Base-by-base conservation (phyloP, 2,888 invertebrate species). In the Pheosia gnoma region DNA sequence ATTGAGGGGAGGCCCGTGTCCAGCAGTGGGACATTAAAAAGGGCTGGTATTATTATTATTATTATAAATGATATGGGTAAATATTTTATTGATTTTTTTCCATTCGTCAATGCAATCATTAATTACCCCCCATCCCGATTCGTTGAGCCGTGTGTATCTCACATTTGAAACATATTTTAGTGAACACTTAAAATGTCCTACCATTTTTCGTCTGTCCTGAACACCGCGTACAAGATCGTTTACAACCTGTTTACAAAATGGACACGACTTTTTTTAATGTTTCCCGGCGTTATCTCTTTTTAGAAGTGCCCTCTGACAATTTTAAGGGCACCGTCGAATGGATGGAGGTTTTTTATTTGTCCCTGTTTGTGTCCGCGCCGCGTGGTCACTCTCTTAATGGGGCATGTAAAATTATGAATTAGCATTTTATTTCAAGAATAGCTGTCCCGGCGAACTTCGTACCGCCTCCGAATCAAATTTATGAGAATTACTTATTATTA, bases 211-310 rank as follows among this genome's bases (percentile, higher is more conserved):
- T 74, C 75, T 25, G 25, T 25, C 25, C 25, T 72, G 73, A 67
- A 75, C 75, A 74, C 79, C 69, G 68, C 71, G 65, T 72, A 84
- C 80, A 80, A 79, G 85, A 86, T 87, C 88, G 79, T 89, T 91
- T 85, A 90, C 91, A 90, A 88, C 89, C 85, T 86, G 90, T 89
- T 90, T 87, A 89, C 88, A 86, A 86, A 87, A 82, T 82, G 84
- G 80, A 82, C 78, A 82, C 75, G 60, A 77, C 82, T 85, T 89
- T 88, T 89, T 89, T 88, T 83, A 79, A 82, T 83, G 83, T 86
- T 82, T 80, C 25, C 81, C 80, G 82, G 75, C 82, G 81, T 89
- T 90, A 90, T 90, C 89, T 86, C 81, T 80, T 85, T 88, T 87
- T 85, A 86, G 83, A 85, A 87, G 87, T 86, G 82, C 84, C 78